Evolutionary conservation across 2,113 vertebrate genomes (phyloP).

Genomic region (Hippoglossus stenolepis): DNA sequence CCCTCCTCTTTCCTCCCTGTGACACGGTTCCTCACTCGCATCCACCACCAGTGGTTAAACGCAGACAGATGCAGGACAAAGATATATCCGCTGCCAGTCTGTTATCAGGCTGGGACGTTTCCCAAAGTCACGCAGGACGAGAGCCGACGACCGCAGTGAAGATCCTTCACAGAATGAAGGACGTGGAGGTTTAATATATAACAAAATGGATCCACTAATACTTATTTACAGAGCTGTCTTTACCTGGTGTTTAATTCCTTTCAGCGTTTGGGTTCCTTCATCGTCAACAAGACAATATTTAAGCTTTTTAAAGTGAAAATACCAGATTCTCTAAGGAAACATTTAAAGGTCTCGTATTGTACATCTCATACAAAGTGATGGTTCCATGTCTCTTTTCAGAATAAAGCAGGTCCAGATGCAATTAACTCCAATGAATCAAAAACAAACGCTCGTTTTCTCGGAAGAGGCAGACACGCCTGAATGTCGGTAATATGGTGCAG

Average conservation of each 20-base stretch:
- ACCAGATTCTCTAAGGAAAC: background rate
- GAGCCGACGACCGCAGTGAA: slow-evolving; percentile 13
- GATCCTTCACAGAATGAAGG: background rate
- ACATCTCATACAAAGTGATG: background rate
- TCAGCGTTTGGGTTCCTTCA: too few species aligned
- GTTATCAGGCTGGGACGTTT: slow-evolving; percentile 22
- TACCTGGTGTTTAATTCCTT: too few species aligned
- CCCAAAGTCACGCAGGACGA: background rate
- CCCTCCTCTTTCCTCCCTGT: slow-evolving; percentile 57
- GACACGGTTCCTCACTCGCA: slow-evolving; percentile 2
- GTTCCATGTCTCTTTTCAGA: background rate
- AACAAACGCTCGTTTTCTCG: too few species aligned
- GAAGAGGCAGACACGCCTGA: background rate
- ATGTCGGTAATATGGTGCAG: background rate
- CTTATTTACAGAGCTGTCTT: too few species aligned
- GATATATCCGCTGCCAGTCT: slow-evolving; percentile 19
- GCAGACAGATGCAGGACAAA: slow-evolving; percentile 44
- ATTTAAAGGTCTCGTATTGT: background rate
- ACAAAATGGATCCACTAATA: too few species aligned
- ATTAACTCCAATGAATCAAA: too few species aligned
- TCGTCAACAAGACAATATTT: background rate
- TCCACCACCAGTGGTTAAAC: slow-evolving; percentile 48
- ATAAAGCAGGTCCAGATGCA: too few species aligned
- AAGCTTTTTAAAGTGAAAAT: background rate
- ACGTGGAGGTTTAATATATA: background rate